Evolutionary conservation across 2,113 vertebrate genomes (phyloP), one percentile per base, ranked within the genome.

Genomic region (Rhynchopsitta pachyrhyncha): DNA sequence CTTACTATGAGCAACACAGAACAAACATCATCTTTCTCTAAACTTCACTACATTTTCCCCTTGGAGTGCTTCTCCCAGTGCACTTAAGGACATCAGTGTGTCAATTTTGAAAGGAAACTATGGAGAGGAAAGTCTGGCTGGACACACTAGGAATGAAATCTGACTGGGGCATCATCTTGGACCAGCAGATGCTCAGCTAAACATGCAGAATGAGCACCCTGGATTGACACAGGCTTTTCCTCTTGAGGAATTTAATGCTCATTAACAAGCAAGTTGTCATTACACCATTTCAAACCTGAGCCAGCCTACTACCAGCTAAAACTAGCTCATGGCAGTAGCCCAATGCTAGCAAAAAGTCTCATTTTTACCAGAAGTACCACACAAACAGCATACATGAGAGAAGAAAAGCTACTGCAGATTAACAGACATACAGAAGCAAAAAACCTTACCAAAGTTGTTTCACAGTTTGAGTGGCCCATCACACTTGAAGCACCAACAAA

Each of bases 361-460:
- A 19, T 44, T 88, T 67, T 39, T 71, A 42, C 23, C 67, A 13
- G 33, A 86, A 68, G 24, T 47, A 19, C 31, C n/a, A 52, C 11
- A 52, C 20, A 80, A 86, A 86, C 24, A 49, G 31, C 31, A 39
- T 15, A 69, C 6, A 27, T 6, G 8, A 75, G 17, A 79, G 57
- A 86, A 71, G 3, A 63, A 79, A 47, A 82, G 7, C 24, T 71
- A 73, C 6, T 64, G 10, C 28, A 29, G 44, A 50, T 60, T 55
- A 68, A 67, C 29, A 88, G 76, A 70, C 39, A 75, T 31, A 69
- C 12, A 39, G 29, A 17, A 88, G 80, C 37, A 89, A 83, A 92
- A 95, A 95, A 28, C 22, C 64, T 92, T 70, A 92, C 59, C 64
- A 55, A 70, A 35, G 35, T 28, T 85, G 60, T 46, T 70, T 55